A percentile compares a stretch with the other conserved stretches of the same genome.
Evolutionary conservation across 1,140 invertebrate species (phyloP).

Genomic region (Cylas formicarius): DNA sequence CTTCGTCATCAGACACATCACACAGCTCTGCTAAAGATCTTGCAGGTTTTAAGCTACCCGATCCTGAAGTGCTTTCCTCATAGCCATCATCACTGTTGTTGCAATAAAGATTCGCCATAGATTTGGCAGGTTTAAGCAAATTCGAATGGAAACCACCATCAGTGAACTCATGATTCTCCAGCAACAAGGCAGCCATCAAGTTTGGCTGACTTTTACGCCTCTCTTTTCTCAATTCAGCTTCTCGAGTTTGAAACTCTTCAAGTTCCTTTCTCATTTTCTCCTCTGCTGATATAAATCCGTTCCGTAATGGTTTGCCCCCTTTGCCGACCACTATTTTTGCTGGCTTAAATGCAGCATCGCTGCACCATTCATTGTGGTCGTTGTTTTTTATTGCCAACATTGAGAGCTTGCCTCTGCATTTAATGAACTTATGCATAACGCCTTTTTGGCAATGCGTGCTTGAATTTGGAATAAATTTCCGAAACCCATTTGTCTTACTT

Average conservation of each 20-base stretch:
- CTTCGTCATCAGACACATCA: conserved; percentile 36
- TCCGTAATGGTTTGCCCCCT: conserved; percentile 28
- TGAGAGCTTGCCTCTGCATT: conserved; percentile 34
- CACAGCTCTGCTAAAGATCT: conserved; percentile 37
- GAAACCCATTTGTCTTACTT: conserved; percentile 19
- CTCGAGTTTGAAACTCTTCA: conserved; percentile 34
- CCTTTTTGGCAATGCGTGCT: conserved; percentile 29
- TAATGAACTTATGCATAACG: conserved; percentile 41
- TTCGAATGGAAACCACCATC: too few relatives aligned
- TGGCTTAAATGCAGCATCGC: conserved; percentile 26
- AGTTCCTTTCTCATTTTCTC: conserved; percentile 37
- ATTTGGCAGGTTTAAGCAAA: conserved; percentile 33
- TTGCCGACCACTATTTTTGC: conserved; percentile 30
- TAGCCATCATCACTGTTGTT: conserved; percentile 23
- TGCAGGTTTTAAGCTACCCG: conserved; percentile 33
- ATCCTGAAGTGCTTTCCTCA: conserved; percentile 24
- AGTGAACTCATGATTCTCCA: conserved; percentile 19
- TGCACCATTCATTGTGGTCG: conserved; percentile 17
- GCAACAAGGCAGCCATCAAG: conserved; percentile 29
- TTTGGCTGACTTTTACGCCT: conserved; percentile 36
- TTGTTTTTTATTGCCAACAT: conserved; percentile 14
- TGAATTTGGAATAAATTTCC: conserved; percentile 32
- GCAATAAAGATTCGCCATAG: conserved; percentile 32
- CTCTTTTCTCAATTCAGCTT: conserved; percentile 34
- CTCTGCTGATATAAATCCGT: conserved; percentile 38